A percentile compares a stretch with the other conserved stretches of the same genome.
Evolutionary conservation across 2,113 vertebrate genomes (phyloP).

Genomic region (Cryptotis parvus): DNA sequence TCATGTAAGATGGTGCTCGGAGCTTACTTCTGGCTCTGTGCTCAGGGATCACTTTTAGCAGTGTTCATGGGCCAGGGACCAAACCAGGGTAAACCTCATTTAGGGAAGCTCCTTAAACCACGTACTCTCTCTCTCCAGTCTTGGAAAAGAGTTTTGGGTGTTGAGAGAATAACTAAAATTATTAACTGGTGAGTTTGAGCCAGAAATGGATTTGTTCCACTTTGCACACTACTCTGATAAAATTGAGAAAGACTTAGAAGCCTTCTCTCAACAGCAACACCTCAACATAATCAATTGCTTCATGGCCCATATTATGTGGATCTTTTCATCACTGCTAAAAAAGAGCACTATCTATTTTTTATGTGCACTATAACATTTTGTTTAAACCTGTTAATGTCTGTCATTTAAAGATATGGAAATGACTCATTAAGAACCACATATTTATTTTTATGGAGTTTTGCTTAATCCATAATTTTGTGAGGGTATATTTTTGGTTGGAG

Average conservation of each 20-base stretch:
- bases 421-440: slow-evolving; percentile 4
- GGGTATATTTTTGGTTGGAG: background rate
- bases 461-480: background rate
- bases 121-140: no score
- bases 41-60: no score
- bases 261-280: background rate
- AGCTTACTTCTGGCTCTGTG: no score
- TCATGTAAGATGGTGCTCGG: no score
- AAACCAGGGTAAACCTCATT: no score
- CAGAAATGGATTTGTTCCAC: background rate
- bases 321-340: no score
- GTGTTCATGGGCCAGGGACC: no score
- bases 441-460: slow-evolving; percentile 10
- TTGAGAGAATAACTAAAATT: background rate
- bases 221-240: background rate
- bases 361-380: background rate
- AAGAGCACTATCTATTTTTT: background rate
- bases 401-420: background rate
- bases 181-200: background rate
- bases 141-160: slow-evolving; percentile 21
- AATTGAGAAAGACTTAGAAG: slow-evolving; percentile 1
- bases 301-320: background rate
- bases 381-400: slow-evolving; percentile 36
- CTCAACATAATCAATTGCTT: slow-evolving; percentile 8
- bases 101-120: no score